Conservation (phyloP, 2,113 vertebrate genomes). For the Vulpes ferrilata region DNA sequence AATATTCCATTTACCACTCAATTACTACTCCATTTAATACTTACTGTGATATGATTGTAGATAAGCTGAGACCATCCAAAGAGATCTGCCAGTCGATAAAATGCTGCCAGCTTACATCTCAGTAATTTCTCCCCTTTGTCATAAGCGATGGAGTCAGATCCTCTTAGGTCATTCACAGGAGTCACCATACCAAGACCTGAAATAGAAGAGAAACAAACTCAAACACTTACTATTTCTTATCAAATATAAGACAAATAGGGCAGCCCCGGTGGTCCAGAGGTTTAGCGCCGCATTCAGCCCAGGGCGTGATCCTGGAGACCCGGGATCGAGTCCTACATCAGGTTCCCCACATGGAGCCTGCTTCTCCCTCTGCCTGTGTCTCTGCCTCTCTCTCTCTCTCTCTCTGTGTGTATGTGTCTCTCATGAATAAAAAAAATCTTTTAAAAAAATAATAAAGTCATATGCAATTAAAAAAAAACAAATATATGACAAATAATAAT, state of each 20-base stretch:
- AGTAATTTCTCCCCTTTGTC: slow-evolving; percentile 98
- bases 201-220: background rate
- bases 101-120: slow-evolving; percentile 97
- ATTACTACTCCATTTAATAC: slow-evolving; percentile 76
- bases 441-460: too few relatives aligned
- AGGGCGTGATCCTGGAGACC: too few relatives aligned
- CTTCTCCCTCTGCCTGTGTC: too few relatives aligned
- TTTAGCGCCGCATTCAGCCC: too few relatives aligned
- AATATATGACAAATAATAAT: background rate
- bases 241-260: slow-evolving; percentile 6
- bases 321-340: too few relatives aligned
- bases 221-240: background rate
- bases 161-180: slow-evolving; percentile 97
- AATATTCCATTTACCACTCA: background rate
- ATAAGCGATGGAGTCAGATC: slow-evolving; percentile 98
- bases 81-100: slow-evolving; percentile 96
- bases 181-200: slow-evolving; percentile 99
- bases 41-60: slow-evolving; percentile 99
- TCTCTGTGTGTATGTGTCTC: too few relatives aligned
- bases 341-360: too few relatives aligned
- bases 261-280: too few relatives aligned
- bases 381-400: too few relatives aligned
- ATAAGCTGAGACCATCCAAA: slow-evolving; percentile 99
- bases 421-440: too few relatives aligned
- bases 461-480: background rate